Evolutionary conservation across 2,797 vertebrate species (phyloP).

Genomic region (Anniella stebbinsi): DNA sequence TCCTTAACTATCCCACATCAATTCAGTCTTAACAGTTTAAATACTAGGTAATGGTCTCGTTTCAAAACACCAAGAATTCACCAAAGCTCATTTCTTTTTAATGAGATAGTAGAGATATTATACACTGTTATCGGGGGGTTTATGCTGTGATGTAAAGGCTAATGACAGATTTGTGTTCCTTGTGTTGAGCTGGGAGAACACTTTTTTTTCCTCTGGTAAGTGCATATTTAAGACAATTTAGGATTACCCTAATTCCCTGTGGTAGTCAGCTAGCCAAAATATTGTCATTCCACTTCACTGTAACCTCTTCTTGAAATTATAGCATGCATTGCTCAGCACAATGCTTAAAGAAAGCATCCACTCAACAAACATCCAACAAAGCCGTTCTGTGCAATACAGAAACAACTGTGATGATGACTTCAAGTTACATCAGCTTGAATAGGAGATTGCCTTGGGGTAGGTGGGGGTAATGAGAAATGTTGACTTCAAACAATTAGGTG

Average conservation of each 20-base stretch:
- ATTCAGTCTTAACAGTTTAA: slow-evolving; percentile 42
- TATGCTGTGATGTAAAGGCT: slow-evolving; percentile 51
- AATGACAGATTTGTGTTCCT: slow-evolving; percentile 63
- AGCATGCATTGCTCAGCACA: slow-evolving; percentile 16
- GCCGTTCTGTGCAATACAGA: not conserved
- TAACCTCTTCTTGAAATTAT: slow-evolving; percentile 42
- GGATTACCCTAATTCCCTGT: slow-evolving; percentile 28
- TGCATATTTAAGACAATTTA: slow-evolving; percentile 1
- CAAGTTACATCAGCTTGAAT: not conserved
- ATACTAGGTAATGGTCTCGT: slow-evolving; percentile 45
- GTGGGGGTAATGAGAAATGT: not conserved
- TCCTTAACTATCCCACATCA: slow-evolving; percentile 47
- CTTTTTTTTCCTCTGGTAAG: slow-evolving; percentile 28
- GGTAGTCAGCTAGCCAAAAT: slow-evolving; percentile 26
- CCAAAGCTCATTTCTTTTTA: slow-evolving; percentile 63
- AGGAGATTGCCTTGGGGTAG: not conserved
- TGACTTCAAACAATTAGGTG: not conserved
- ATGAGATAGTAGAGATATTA: slow-evolving; percentile 61
- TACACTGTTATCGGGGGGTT: slow-evolving; percentile 38
- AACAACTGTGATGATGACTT: fast-evolving
- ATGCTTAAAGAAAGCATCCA: slow-evolving; percentile 3
- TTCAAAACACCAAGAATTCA: slow-evolving; percentile 49
- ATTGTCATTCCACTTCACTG: slow-evolving; percentile 28
- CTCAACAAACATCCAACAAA: not conserved
- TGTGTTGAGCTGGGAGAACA: slow-evolving; percentile 52